A percentile compares a stretch with the other conserved stretches of the same genome.
Conservation (phyloP, 2,113 vertebrate species). For the Microcebus lehilahytsara region DNA sequence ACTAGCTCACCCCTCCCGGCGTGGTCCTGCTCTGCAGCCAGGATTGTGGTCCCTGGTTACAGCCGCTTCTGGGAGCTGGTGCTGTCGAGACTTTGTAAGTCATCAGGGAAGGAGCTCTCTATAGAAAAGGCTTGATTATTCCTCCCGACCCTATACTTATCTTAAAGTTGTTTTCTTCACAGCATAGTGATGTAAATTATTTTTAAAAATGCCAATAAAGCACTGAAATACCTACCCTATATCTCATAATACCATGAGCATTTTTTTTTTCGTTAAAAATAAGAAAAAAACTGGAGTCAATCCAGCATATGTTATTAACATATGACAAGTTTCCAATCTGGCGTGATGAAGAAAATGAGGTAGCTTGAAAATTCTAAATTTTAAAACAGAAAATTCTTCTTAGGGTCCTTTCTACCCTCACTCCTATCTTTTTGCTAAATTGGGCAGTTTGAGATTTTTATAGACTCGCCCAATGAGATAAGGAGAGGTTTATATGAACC, state of each 20-base stretch:
- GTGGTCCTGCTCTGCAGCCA: not conserved
- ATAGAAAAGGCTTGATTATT: not conserved
- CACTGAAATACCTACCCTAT: not conserved
- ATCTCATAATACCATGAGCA: not conserved
- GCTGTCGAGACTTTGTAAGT: not conserved
- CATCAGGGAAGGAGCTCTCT: not conserved
- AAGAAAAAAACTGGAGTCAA: not conserved
- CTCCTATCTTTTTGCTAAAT: not conserved
- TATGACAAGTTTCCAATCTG: not conserved
- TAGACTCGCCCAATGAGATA: not conserved
- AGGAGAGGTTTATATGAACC: not conserved
- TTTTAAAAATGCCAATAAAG: constrained; percentile 10
- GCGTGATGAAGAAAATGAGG: not conserved
- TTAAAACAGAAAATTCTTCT: constrained; percentile 21
- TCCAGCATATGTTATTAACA: not conserved
- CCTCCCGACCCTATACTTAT: not conserved
- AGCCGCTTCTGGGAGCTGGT: not conserved
- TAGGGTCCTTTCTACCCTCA: not conserved
- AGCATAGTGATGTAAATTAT: not conserved
- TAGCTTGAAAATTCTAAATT: not conserved
- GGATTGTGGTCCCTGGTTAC: not conserved
- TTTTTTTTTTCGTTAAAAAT: not conserved
- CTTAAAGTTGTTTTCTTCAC: constrained; percentile 34
- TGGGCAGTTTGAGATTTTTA: not conserved
- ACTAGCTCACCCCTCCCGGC: not conserved